Base-by-base conservation (phyloP, 1,140 invertebrate genomes). In the Ceratina australensis region DNA sequence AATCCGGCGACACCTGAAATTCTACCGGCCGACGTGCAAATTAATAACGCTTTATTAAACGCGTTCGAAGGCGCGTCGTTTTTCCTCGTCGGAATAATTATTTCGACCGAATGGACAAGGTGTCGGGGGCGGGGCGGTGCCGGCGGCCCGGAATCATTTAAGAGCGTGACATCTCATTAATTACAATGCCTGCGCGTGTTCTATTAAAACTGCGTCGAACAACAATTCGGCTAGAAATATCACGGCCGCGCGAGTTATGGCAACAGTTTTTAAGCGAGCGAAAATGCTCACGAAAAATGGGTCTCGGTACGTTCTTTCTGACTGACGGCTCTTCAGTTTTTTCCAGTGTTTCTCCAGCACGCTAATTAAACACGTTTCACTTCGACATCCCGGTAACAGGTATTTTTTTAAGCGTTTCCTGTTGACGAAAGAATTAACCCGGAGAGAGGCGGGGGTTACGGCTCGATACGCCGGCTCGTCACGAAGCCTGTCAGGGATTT, bases 401-500 rank as follows among this genome's bases (percentile, higher is more conserved):
- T 18, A 10, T 7, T 4, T 22, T 60, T 69, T 28, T 2, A 22
- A 50, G 8, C n/a, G 8, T 16, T 2, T 16, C 8, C 33, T 69
- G 56, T 76, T 76, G 47, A 76, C 47, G 67, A 42, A 69, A 77
- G 74, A 71, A 71, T 71, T 61, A 77, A 20, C 28, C 18, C 12
- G 1, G 20, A 3, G 57, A 15, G 52, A 42, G 33, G 54, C 10
- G 16, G 42, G 49, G 26, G 22, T 10, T 20, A n/a, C n/a, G n/a
- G 50, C 3, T 63, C 74, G 67, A 77, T 77, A 20, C 28, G n/a
- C 10, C 10, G 42, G 47, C 16, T 61, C 56, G 77, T 82, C 65
- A 54, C 80, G 54, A 71, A 42, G 49, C 47, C 69, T 61, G 66
- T 54, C 80, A 56, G 69, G 73, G 81, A 83, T 82, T 83, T 74